Base-by-base conservation (phyloP, 2,888 invertebrate species). In the Lobophora halterata region DNA sequence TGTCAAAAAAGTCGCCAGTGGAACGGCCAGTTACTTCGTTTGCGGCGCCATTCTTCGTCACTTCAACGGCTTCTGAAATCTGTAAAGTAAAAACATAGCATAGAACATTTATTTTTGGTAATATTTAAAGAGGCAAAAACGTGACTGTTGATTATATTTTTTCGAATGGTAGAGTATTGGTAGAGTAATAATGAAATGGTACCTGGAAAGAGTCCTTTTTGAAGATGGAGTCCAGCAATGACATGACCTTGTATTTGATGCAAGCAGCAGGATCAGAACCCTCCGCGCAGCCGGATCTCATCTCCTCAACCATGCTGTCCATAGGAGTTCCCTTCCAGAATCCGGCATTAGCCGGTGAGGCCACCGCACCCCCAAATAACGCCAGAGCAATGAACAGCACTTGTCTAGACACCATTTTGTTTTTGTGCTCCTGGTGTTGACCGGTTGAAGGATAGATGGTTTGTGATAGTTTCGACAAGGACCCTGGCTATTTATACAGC, bases 201-300 rank as follows among this genome's bases (percentile, higher is more conserved):
- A 93, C 94, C 91, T 93, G 92, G 81, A 91, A 93, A 55, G 90
- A 91, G 70, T 95, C 94, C 82, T 94, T 93, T 74, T 92, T 92
- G 79, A 95, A 90, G 58, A 95, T 90, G 61, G 91, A 91, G 76
- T 95, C 94, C 71, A 95, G 81, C 52, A 94, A 89, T 48, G 92
- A 91, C 88, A 95, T 91, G 49, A 94, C 93, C 73, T 93, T 94
- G 88, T 91, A 93, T 78, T 95, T 95, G 79, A 95, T 91, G 81
- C 95, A 95, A 50, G 94, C 92, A 38, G 94, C 89, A 9, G 93
- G 92, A 71, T 95, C 94, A 56, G 92, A 92, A 56, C 93, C 92
- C 58, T 91, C 91, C 20, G 90, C 89, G 74, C 95, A 95, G 65
- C 93, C 91, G 36, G 89, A 89, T 65, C 92, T 90, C 89, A 94